Evolutionary conservation across 2,113 vertebrate genomes (phyloP).

Genomic region (Cacatua alba): DNA sequence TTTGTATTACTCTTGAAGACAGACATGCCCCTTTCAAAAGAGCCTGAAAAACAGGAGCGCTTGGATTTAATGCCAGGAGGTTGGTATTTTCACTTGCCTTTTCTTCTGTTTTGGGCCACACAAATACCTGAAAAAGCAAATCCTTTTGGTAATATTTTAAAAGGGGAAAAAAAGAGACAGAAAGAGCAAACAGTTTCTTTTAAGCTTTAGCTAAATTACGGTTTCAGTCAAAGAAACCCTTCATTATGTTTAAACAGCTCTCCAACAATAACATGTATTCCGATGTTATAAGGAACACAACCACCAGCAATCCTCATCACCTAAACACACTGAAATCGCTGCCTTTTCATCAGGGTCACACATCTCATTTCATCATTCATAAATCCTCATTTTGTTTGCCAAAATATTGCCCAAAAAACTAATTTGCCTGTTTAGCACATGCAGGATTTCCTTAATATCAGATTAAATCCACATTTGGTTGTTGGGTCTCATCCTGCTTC

Average conservation of each 20-base stretch:
- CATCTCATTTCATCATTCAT: background rate
- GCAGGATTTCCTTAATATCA: background rate
- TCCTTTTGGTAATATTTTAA: background rate
- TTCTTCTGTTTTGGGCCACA: background rate
- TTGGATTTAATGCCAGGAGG: background rate
- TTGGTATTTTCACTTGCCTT: background rate
- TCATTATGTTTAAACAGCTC: background rate
- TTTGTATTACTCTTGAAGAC: background rate
- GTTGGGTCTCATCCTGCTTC: too few species aligned
- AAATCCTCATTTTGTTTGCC: background rate
- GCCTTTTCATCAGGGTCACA: background rate
- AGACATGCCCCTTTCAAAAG: background rate
- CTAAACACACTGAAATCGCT: background rate
- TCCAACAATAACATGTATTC: background rate
- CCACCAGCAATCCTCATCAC: background rate
- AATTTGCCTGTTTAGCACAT: background rate
- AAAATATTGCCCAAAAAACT: background rate
- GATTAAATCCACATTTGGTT: background rate
- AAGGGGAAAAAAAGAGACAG: background rate
- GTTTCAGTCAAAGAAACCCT: background rate
- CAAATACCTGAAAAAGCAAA: background rate
- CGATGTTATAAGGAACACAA: background rate
- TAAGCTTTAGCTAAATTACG: background rate
- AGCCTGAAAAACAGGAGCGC: accelerated
- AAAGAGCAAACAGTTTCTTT: background rate